Evolutionary conservation across 2,113 vertebrate genomes (phyloP).

Genomic region (Petrocephalus microphthalmus): DNA sequence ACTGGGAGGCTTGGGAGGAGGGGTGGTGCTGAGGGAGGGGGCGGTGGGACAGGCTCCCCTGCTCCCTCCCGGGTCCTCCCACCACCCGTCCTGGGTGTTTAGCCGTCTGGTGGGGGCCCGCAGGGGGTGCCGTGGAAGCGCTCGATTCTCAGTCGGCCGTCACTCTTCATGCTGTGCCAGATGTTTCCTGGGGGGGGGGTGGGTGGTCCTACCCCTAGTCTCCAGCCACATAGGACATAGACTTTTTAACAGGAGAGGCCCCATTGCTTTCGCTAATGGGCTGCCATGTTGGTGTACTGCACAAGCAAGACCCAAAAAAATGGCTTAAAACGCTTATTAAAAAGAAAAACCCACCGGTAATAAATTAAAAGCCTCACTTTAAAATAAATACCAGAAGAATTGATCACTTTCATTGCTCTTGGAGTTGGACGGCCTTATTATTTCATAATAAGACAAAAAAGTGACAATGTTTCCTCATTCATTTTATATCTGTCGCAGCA

Average conservation of each 20-base stretch:
- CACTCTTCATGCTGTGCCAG: background rate
- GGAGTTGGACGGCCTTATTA: too few species aligned
- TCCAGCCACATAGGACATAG: background rate
- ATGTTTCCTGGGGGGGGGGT: background rate
- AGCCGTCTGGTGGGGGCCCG: too few species aligned
- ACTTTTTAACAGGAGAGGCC: background rate
- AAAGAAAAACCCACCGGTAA: background rate
- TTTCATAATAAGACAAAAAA: too few species aligned
- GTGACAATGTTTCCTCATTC: too few species aligned
- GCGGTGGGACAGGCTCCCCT: background rate
- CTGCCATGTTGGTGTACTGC: background rate
- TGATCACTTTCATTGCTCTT: background rate
- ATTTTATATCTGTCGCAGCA: too few species aligned
- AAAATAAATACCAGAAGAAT: background rate
- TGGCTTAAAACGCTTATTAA: too few species aligned
- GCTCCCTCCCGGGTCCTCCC: background rate
- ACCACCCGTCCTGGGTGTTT: background rate
- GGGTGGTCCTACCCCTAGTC: background rate
- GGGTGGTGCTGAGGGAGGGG: background rate
- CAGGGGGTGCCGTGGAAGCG: background rate
- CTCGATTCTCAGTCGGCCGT: background rate
- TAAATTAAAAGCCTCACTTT: background rate
- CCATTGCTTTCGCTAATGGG: background rate
- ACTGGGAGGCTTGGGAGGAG: background rate
- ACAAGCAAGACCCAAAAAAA: background rate